Percentiles rank a stretch among this genome's conserved stretches.
These are phyloP conservation scores for Anthrax anthrax DNA, from an alignment of 2,888 invertebrate species.

Conservation along the genomic window DNA sequence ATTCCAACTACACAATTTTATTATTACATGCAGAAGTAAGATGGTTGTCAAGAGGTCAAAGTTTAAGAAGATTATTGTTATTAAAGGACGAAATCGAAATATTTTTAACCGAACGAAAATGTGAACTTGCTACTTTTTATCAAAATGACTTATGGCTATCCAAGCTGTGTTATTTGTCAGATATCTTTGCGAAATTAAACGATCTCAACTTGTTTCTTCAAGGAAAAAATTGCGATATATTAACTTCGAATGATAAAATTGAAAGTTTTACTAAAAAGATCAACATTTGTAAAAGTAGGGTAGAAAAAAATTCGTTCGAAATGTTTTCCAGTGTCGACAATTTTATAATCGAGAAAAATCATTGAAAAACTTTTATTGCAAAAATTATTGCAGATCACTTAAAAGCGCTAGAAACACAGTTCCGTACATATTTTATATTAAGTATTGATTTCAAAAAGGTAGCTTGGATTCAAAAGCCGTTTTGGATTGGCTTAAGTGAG, in stretches of 20 bases:
- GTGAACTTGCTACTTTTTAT: conserved; percentile 8
- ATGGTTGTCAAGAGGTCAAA: conserved; percentile 15
- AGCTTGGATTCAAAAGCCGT: neutral
- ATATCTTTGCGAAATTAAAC: conserved; percentile 2
- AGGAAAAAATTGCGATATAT: conserved; percentile 1
- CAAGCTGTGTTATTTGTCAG: conserved; percentile 5
- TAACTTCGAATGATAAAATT: conserved; percentile 2
- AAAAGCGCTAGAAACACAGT: conserved; percentile 1
- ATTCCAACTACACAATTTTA: conserved; percentile 15
- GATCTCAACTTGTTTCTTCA: conserved; percentile 1
- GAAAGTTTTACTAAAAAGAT: conserved; percentile 2
- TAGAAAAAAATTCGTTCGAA: conserved; percentile 1
- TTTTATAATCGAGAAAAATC: conserved; percentile 1
- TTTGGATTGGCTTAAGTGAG: neutral
- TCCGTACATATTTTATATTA: neutral
- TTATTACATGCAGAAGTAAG: conserved; percentile 16
- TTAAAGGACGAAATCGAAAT: conserved; percentile 15
- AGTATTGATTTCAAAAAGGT: conserved; percentile 1
- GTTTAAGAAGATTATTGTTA: conserved; percentile 14
- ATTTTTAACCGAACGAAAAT: conserved; percentile 15
- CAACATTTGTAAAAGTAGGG: conserved; percentile 1
- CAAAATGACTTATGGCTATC: conserved; percentile 1
- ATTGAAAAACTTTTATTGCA: conserved; percentile 1
- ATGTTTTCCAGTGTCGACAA: neutral
- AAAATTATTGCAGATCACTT: conserved; percentile 1